phyloP scores from a whole-genome alignment of 2,113 vertebrate genomes.

The Silurus asotus region DNA sequence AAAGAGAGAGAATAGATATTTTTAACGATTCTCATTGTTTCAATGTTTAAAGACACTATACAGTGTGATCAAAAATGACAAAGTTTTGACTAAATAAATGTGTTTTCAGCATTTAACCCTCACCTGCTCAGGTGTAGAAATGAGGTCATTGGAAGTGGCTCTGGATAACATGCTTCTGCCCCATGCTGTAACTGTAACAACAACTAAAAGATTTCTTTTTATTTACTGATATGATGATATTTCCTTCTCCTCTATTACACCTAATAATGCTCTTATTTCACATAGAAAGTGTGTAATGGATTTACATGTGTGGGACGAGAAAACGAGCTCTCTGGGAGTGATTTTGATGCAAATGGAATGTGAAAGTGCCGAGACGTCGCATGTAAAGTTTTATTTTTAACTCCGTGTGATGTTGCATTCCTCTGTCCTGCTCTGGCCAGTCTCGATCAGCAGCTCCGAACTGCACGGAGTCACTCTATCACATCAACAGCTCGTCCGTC shows the following conservation, averaged over 20 bases:
- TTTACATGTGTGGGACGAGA: background rate
- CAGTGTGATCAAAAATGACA: too few relatives aligned
- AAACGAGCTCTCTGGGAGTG: background rate
- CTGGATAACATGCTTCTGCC: too few relatives aligned
- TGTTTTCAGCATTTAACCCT: too few relatives aligned
- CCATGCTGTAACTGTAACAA: too few relatives aligned
- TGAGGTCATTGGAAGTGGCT: too few relatives aligned
- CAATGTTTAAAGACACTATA: too few relatives aligned
- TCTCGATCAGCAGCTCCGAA: slow-evolving; percentile 10
- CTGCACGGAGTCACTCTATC: slow-evolving; percentile 71
- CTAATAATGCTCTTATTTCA: background rate
- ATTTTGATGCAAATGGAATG: background rate
- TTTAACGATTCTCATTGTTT: too few relatives aligned
- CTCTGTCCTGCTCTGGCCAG: background rate
- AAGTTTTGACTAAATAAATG: too few relatives aligned
- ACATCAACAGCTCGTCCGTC: slow-evolving; percentile 71
- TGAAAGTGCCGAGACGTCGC: background rate
- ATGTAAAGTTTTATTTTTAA: slow-evolving; percentile 27
- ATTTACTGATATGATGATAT: background rate
- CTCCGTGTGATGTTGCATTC: background rate
- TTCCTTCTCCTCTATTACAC: background rate
- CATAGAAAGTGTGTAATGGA: background rate
- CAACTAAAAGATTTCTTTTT: background rate
- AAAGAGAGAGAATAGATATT: too few relatives aligned
- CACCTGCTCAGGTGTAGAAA: too few relatives aligned